These are phyloP conservation scores for Oxycera nigricornis DNA, from an alignment of 2,888 invertebrate species.

Conservation along the genomic window DNA sequence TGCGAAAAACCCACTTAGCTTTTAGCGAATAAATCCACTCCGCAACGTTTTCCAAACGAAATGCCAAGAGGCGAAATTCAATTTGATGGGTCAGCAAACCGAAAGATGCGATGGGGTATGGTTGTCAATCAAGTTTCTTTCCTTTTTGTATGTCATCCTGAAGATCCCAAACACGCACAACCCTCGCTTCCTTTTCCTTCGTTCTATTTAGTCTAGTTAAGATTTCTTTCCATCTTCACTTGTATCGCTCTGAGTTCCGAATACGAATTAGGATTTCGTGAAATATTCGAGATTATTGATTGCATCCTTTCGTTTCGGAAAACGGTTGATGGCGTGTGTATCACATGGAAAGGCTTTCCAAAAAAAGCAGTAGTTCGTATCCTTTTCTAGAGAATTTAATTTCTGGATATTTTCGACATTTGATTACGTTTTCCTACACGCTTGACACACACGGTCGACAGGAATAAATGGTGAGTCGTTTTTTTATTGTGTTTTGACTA, in stretches of 20 bases:
- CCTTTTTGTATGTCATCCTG: background rate
- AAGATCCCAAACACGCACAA: background rate
- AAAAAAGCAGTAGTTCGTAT: background rate
- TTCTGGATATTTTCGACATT: background rate
- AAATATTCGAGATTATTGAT: background rate
- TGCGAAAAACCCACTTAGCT: constrained; percentile 13
- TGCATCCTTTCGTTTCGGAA: background rate
- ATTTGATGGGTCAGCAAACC: constrained; percentile 24
- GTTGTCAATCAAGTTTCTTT: constrained; percentile 14
- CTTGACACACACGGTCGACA: background rate
- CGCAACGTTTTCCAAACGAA: background rate
- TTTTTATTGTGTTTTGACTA: background rate
- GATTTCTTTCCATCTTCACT: background rate
- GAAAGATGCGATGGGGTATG: constrained; percentile 7
- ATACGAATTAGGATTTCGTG: background rate
- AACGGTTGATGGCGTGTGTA: background rate
- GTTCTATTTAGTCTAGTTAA: background rate
- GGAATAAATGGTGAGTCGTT: background rate
- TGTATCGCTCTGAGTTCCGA: background rate
- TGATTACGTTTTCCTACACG: background rate
- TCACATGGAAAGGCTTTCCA: background rate
- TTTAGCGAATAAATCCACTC: constrained; percentile 5
- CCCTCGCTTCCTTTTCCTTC: background rate
- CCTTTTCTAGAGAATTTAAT: constrained; percentile 1
- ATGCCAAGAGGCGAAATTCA: constrained; percentile 8